Evolutionary conservation across 2,797 vertebrate genomes (phyloP).

Genomic region (Platyrinchus mystaceus): DNA sequence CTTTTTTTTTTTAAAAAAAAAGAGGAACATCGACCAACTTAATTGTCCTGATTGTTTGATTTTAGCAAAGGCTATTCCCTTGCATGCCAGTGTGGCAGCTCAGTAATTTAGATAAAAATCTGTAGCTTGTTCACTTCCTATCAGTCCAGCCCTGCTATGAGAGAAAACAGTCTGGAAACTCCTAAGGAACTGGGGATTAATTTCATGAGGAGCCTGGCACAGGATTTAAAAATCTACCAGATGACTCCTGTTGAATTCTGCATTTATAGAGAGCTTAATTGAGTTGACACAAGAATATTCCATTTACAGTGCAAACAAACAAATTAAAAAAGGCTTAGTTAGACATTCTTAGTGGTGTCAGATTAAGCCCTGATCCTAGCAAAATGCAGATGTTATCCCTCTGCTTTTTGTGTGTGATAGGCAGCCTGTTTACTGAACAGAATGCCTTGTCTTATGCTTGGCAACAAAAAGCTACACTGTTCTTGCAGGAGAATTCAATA

Average conservation of each 20-base stretch:
- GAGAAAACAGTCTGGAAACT: conserved; percentile 40
- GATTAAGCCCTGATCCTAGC: background rate
- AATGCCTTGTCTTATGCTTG: background rate
- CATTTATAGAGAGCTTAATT: background rate
- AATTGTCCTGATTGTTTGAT: background rate
- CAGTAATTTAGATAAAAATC: conserved; percentile 9
- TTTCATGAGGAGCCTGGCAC: background rate
- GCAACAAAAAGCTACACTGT: background rate
- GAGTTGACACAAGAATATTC: background rate
- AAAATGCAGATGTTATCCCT: background rate
- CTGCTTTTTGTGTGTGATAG: background rate
- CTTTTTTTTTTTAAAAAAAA: background rate
- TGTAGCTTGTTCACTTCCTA: background rate
- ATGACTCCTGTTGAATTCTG: background rate
- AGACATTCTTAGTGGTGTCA: background rate
- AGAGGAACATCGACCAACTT: conserved; percentile 2
- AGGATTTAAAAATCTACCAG: background rate
- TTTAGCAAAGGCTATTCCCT: background rate
- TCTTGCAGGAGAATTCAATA: background rate
- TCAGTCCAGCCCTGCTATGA: background rate
- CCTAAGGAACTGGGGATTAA: background rate
- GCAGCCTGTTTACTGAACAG: background rate
- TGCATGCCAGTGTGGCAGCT: background rate
- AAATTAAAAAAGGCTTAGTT: background rate
- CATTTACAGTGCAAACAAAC: background rate